These are phyloP conservation scores for Notospermus geniculatus DNA, from an alignment of 1,140 invertebrate species.

Conservation along the genomic window DNA sequence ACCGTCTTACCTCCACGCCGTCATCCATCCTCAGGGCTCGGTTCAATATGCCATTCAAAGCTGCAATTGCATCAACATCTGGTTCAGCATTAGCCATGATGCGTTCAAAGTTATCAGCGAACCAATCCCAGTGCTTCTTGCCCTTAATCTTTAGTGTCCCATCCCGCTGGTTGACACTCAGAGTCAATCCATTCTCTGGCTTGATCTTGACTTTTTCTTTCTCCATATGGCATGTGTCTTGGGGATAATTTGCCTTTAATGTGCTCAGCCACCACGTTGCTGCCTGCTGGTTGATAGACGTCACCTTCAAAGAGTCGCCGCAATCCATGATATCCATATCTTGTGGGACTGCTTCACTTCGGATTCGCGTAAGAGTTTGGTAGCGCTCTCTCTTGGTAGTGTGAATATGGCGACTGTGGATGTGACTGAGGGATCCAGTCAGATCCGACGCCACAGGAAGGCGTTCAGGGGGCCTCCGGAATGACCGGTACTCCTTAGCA, in stretches of 20 bases:
- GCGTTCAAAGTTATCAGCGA: conserved; percentile 1
- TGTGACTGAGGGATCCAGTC: too few relatives aligned
- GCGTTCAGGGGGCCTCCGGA: too few relatives aligned
- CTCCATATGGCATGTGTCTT: not conserved
- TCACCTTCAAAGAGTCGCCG: not conserved
- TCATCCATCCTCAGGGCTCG: too few relatives aligned
- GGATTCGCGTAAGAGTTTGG: not conserved
- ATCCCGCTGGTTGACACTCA: conserved; percentile 2
- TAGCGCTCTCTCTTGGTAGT: too few relatives aligned
- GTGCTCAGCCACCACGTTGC: conserved; percentile 6
- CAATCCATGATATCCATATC: not conserved
- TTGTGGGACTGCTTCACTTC: not conserved
- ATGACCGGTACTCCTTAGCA: too few relatives aligned
- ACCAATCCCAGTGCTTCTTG: conserved; percentile 6
- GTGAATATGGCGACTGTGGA: too few relatives aligned
- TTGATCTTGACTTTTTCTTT: not conserved
- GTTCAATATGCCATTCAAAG: too few relatives aligned
- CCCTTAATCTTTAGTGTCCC: not conserved
- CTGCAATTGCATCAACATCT: too few relatives aligned
- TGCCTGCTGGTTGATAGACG: not conserved
- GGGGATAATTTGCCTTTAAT: not conserved
- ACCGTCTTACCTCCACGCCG: too few relatives aligned
- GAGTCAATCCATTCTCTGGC: not conserved
- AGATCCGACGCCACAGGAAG: too few relatives aligned
- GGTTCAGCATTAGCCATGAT: not conserved